Conservation (phyloP, 2,888 invertebrate species). For the Ormyrus rosae region DNA sequence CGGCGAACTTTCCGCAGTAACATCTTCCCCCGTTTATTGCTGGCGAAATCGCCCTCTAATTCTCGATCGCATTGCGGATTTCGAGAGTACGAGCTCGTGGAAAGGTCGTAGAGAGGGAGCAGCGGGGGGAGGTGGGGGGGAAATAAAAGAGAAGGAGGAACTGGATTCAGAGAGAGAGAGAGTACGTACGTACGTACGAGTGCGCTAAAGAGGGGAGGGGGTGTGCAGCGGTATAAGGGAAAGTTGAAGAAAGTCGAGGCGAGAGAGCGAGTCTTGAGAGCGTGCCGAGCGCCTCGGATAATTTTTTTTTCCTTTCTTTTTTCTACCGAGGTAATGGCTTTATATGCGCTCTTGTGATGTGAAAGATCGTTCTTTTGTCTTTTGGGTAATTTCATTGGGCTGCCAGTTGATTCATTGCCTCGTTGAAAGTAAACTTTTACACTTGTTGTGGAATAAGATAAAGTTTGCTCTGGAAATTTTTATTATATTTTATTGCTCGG, state of each 20-base stretch:
- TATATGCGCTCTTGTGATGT: too few species aligned
- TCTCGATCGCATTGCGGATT: constrained; percentile 47
- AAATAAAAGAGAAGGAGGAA: too few species aligned
- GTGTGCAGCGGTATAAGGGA: background rate
- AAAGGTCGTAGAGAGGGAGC: constrained; percentile 29
- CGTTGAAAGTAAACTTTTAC: too few species aligned
- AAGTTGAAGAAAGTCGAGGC: constrained; percentile 7
- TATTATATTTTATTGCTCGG: too few species aligned
- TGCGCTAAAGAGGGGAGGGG: background rate
- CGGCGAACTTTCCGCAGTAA: constrained; percentile 23
- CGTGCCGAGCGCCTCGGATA: too few species aligned
- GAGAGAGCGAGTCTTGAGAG: background rate
- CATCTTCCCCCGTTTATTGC: constrained; percentile 41
- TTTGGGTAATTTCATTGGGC: too few species aligned
- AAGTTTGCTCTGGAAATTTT: too few species aligned
- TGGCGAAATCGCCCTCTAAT: constrained; percentile 46
- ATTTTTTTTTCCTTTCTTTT: too few species aligned
- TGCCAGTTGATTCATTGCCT: too few species aligned
- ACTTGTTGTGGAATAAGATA: too few species aligned
- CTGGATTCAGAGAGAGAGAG: background rate
- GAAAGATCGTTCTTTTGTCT: too few species aligned
- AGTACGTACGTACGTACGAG: background rate
- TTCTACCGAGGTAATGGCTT: too few species aligned
- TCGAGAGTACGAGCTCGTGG: constrained; percentile 30
- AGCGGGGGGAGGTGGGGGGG: background rate